Evolutionary conservation across 2,113 vertebrate species (phyloP).

Genomic region (human (Homo sapiens)): DNA sequence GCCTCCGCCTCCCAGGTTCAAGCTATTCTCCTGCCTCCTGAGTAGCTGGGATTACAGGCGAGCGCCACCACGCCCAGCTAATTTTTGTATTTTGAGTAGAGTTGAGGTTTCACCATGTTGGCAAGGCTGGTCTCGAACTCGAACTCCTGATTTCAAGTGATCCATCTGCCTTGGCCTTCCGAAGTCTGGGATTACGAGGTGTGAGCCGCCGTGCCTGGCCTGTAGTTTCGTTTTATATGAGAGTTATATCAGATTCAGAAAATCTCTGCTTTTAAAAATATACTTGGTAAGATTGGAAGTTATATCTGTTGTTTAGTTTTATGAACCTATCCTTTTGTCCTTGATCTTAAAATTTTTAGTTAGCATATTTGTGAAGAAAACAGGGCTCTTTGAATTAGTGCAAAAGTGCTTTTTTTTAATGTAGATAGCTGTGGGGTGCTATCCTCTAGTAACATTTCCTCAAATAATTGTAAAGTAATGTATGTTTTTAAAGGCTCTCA

Average conservation of each 20-base stretch:
- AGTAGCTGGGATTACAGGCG: no score
- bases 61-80: no score
- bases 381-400: background rate
- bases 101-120: no score
- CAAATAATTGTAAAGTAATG: background rate
- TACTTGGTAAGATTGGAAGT: constrained; percentile 18
- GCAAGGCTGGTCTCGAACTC: no score
- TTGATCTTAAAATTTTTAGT: constrained; percentile 13
- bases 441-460: background rate
- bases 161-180: no score
- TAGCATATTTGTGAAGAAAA: constrained; percentile 11
- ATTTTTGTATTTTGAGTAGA: no score
- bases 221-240: background rate
- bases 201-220: no score
- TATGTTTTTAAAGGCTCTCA: background rate
- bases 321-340: background rate
- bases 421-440: background rate
- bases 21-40: no score
- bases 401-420: constrained; percentile 4
- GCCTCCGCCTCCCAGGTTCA: no score
- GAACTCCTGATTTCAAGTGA: no score
- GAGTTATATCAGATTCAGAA: background rate
- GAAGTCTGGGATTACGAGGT: no score
- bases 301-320: background rate
- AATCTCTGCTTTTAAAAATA: background rate